These are phyloP conservation scores for Jacana jacana DNA, from an alignment of 2,113 vertebrate genomes.

Conservation along the genomic window DNA sequence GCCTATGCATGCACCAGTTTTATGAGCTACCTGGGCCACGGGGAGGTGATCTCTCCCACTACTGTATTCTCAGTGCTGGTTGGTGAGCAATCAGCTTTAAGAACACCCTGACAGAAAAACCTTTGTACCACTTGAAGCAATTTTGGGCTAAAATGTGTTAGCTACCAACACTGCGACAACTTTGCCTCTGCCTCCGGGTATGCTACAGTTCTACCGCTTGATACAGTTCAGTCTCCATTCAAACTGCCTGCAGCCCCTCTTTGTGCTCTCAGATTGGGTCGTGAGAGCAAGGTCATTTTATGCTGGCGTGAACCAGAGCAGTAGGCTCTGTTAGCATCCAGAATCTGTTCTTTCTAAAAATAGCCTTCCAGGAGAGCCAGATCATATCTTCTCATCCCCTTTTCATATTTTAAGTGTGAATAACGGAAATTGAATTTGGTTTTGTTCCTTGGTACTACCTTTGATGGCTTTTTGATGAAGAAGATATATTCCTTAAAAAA, in stretches of 20 bases:
- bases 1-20: not conserved
- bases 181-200: not conserved
- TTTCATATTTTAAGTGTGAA: constrained; percentile 30
- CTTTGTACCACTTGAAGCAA: not conserved
- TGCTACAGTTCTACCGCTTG: not conserved
- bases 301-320: not conserved
- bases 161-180: not conserved
- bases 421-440: not conserved
- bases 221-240: not conserved
- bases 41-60: not conserved
- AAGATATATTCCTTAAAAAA: not conserved
- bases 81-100: not conserved
- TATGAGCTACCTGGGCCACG: not conserved
- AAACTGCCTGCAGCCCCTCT: not conserved
- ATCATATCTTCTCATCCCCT: not conserved
- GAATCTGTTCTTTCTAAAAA: constrained; percentile 30
- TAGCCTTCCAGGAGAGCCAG: not conserved
- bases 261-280: not conserved
- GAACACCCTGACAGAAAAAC: not conserved
- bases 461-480: constrained; percentile 8
- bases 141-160: not conserved
- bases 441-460: not conserved
- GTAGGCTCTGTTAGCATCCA: not conserved
- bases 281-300: constrained; percentile 1
- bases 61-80: fast-evolving